These are phyloP conservation scores for Euphonia xanthogaster DNA, from an alignment of 2,797 vertebrate genomes.

Conservation along the genomic window DNA sequence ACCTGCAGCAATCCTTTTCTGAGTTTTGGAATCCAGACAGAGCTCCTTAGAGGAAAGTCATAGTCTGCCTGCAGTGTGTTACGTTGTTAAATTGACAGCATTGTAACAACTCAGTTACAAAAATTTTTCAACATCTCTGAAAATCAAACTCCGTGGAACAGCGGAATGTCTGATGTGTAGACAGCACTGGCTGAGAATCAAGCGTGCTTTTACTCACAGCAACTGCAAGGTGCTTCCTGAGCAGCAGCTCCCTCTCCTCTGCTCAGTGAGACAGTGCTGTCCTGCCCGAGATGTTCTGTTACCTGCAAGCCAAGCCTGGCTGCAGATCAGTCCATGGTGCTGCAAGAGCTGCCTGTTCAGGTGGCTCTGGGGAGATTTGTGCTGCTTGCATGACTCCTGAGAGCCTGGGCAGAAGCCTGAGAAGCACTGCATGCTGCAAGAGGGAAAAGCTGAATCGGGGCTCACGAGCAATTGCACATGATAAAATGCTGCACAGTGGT, in stretches of 20 bases:
- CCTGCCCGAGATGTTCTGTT: not conserved
- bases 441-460: slow-evolving; percentile 8
- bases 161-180: not conserved
- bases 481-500: slow-evolving; percentile 7
- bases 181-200: not conserved
- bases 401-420: slow-evolving; percentile 23
- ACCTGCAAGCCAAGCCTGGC: not conserved
- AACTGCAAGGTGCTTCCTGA: not conserved
- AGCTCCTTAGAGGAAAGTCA: not conserved
- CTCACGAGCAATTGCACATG: not conserved
- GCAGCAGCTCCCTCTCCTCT: not conserved
- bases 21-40: not conserved
- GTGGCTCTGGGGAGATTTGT: not conserved
- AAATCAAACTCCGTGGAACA: not conserved
- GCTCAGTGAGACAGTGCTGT: rapidly evolving
- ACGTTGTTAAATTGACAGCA: not conserved
- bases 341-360: not conserved
- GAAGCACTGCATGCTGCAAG: not conserved
- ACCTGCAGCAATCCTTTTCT: not conserved
- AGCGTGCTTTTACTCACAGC: not conserved
- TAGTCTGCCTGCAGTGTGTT: not conserved
- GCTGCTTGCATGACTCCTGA: not conserved
- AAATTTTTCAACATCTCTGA: not conserved
- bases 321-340: not conserved
- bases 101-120: not conserved